Evolutionary conservation across 1,140 invertebrate genomes (phyloP).

Genomic region (Campodea augens): DNA sequence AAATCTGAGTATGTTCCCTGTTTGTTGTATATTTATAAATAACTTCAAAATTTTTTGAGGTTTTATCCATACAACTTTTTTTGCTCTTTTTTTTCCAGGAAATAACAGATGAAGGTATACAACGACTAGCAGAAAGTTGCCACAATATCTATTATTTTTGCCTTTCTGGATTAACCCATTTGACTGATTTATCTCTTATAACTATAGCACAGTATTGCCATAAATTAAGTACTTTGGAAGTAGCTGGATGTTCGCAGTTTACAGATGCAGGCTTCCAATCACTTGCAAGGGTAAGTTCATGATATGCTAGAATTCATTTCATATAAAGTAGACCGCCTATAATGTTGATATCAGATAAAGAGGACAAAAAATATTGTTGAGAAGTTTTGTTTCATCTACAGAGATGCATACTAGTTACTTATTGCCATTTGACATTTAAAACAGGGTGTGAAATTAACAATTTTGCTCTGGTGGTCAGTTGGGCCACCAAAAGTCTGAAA

Average conservation of each 20-base stretch:
- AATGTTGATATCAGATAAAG: too few relatives aligned
- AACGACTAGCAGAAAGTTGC: conserved; percentile 56
- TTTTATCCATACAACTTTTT: background rate
- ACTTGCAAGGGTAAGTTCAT: conserved; percentile 52
- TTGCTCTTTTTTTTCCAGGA: conserved; percentile 32
- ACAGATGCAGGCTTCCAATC: conserved; percentile 93
- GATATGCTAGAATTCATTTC: too few relatives aligned
- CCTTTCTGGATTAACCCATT: conserved; percentile 73
- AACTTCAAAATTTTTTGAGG: background rate
- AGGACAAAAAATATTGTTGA: too few relatives aligned
- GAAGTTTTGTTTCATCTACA: too few relatives aligned
- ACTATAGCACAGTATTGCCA: conserved; percentile 72
- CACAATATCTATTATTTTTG: conserved; percentile 82
- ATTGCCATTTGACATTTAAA: too few relatives aligned
- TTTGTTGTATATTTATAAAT: conserved; percentile 6
- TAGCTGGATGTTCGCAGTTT: conserved; percentile 84
- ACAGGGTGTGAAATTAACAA: too few relatives aligned
- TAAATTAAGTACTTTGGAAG: conserved; percentile 75
- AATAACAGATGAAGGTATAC: conserved; percentile 69
- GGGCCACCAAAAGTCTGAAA: too few relatives aligned
- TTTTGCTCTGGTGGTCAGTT: too few relatives aligned
- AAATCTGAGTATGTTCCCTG: background rate
- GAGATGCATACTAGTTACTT: too few relatives aligned
- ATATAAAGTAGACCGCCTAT: too few relatives aligned
- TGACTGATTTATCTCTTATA: conserved; percentile 74